phyloP scores from a whole-genome alignment of 2,888 invertebrate species.

The Stegophylla sp. region DNA sequence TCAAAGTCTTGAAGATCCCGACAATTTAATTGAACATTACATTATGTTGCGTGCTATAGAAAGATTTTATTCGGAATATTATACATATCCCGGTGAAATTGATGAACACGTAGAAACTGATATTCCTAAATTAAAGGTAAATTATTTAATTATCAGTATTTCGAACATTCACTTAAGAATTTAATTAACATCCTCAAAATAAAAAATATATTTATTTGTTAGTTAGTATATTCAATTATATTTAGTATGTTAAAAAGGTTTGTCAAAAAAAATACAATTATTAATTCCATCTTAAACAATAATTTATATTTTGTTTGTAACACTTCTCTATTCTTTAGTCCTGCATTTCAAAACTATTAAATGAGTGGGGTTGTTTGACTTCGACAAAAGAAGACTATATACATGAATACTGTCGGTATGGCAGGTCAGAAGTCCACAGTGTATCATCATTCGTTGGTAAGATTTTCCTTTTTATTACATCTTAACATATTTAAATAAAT shows the following conservation, averaged over 20 bases:
- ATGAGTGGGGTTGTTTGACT: conserved; percentile 84
- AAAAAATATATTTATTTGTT: too few relatives aligned
- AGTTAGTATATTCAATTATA: too few relatives aligned
- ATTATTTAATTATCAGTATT: conserved; percentile 61
- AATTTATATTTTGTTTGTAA: not conserved
- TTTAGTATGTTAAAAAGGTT: too few relatives aligned
- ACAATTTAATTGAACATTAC: conserved; percentile 87
- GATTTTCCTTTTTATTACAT: conserved; percentile 40
- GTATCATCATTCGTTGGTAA: conserved; percentile 86
- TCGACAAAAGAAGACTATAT: conserved; percentile 87
- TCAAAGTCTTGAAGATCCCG: conserved; percentile 78
- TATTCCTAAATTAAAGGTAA: conserved; percentile 81
- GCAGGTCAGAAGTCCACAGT: conserved; percentile 92
- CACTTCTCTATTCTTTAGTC: conserved; percentile 64
- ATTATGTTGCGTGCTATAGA: conserved; percentile 89
- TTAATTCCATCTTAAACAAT: not conserved
- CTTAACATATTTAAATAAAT: not conserved
- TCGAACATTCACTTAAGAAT: too few relatives aligned
- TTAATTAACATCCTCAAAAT: too few relatives aligned
- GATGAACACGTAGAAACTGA: conserved; percentile 87
- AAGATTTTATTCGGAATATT: conserved; percentile 85
- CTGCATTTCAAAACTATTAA: conserved; percentile 74
- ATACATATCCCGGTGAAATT: conserved; percentile 87
- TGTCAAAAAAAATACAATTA: too few relatives aligned
- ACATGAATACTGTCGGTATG: conserved; percentile 94